Percentiles rank a stretch among this genome's conserved stretches.
phyloP scores from a whole-genome alignment of 2,888 invertebrate species.

The Drosophila falleni region DNA sequence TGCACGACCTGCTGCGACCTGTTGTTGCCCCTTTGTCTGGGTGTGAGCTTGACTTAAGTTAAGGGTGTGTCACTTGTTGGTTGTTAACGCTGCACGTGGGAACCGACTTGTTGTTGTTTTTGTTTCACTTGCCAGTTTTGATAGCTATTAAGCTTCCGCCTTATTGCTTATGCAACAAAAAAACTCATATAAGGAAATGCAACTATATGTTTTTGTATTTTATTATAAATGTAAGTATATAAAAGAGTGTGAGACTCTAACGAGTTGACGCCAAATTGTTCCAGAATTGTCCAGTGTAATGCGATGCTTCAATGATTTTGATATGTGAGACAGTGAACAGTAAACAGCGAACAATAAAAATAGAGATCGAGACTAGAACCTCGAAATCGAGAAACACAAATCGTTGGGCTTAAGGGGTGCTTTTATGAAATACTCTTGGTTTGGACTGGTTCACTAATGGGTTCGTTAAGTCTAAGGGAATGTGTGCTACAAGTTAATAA shows the following conservation, averaged over 20 bases:
- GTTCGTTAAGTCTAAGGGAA: background rate
- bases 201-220: slow-evolving; percentile 7
- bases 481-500: background rate
- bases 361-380: slow-evolving; percentile 47
- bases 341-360: slow-evolving; percentile 5
- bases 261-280: slow-evolving; percentile 57
- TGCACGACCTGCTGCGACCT: slow-evolving; percentile 31
- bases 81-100: slow-evolving; percentile 69
- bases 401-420: slow-evolving; percentile 30
- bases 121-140: background rate
- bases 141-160: slow-evolving; percentile 60
- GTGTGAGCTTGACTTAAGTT: slow-evolving; percentile 32
- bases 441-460: background rate
- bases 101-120: slow-evolving; percentile 36
- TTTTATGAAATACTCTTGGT: slow-evolving; percentile 6
- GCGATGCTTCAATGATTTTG: slow-evolving; percentile 72
- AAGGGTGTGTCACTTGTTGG: slow-evolving; percentile 76
- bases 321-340: slow-evolving; percentile 47
- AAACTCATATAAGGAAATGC: slow-evolving; percentile 14
- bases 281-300: slow-evolving; percentile 52
- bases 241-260: slow-evolving; percentile 36
- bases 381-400: slow-evolving; percentile 37
- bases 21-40: slow-evolving; percentile 23
- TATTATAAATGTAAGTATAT: background rate
- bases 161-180: slow-evolving; percentile 34